Conservation (phyloP, 1,140 invertebrate genomes). For the Heterodera carotae region DNA sequence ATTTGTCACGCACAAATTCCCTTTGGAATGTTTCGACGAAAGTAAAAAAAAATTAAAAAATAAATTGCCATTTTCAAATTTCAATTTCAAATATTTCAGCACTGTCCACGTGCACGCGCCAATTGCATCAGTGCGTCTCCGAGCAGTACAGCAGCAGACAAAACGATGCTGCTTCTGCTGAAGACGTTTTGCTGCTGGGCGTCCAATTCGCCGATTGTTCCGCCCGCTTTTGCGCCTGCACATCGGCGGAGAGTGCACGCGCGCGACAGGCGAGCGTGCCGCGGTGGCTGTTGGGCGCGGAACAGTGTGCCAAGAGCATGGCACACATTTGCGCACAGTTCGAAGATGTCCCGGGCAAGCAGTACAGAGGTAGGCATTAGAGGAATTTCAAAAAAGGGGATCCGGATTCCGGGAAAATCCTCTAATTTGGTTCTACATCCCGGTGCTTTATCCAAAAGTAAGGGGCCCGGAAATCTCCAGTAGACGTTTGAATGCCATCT, state of each 20-base stretch:
- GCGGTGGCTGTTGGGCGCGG: background rate
- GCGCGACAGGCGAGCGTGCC: background rate
- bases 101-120: background rate
- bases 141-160: background rate
- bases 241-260: background rate
- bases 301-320: background rate
- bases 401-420: too few relatives aligned
- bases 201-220: slow-evolving; percentile 7
- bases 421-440: too few relatives aligned
- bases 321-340: background rate
- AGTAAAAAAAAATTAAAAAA: background rate
- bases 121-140: slow-evolving; percentile 3
- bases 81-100: background rate
- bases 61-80: background rate
- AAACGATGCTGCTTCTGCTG: background rate
- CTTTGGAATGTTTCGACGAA: background rate
- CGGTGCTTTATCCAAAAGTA: too few relatives aligned
- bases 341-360: background rate
- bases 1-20: slow-evolving; percentile 3
- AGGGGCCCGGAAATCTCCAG: too few relatives aligned
- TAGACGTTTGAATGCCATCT: background rate
- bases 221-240: background rate
- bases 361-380: background rate
- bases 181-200: slow-evolving; percentile 1
- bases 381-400: background rate